These are phyloP conservation scores for Glossosoma conforme DNA, from an alignment of 1,140 invertebrate species.

Conservation along the genomic window DNA sequence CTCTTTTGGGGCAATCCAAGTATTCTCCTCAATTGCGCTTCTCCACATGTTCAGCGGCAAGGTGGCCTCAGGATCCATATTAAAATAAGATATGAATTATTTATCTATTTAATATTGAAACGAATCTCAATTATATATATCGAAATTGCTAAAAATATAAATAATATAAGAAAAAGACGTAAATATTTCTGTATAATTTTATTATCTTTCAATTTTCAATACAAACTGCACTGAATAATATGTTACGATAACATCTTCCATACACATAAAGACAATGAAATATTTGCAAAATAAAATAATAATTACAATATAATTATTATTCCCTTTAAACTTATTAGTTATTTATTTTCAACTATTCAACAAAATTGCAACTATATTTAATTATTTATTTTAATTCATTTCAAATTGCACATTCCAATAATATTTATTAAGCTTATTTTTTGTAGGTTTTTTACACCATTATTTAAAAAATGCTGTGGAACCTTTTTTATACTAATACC, in stretches of 20 bases:
- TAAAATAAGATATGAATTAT: too few relatives aligned
- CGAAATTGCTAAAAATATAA: background rate
- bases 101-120: too few relatives aligned
- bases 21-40: background rate
- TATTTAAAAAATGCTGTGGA: too few relatives aligned
- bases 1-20: too few relatives aligned
- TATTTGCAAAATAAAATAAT: conserved; percentile 31
- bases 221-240: conserved; percentile 28
- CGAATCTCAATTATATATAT: background rate
- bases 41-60: background rate
- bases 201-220: conserved; percentile 31
- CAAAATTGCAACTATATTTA: conserved; percentile 31
- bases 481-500: too few relatives aligned
- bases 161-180: background rate
- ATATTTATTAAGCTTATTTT: too few relatives aligned
- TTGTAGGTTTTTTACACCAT: too few relatives aligned
- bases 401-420: conserved; percentile 30
- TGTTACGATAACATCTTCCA: conserved; percentile 30
- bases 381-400: conserved; percentile 18
- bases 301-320: conserved; percentile 17
- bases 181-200: conserved; percentile 25
- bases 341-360: conserved; percentile 30
- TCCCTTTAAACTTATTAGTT: conserved; percentile 28
- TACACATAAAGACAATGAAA: conserved; percentile 29
- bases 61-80: too few relatives aligned